Percentiles rank a stretch among this genome's conserved stretches.
Evolutionary conservation across 2,797 vertebrate species (phyloP).

Genomic region (Xiphophorus birchmanni): DNA sequence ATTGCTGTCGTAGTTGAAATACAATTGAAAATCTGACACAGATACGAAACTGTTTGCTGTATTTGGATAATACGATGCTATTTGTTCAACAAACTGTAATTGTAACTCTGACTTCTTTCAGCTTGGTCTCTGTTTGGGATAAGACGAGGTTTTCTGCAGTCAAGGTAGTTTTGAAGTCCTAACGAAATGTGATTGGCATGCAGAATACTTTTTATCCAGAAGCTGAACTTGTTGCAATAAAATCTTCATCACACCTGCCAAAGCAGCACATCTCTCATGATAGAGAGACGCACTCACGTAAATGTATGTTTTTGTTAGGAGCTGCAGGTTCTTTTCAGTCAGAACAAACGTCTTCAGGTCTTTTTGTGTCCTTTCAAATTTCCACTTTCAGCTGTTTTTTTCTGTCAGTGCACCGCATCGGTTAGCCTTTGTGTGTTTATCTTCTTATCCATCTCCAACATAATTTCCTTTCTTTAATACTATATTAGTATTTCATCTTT

Average conservation of each 20-base stretch:
- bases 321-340: background rate
- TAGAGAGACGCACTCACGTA: too few species aligned
- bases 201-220: background rate
- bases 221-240: background rate
- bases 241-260: too few species aligned
- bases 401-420: background rate
- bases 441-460: background rate
- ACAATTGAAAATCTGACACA: background rate
- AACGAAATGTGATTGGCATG: background rate
- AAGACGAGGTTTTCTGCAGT: background rate
- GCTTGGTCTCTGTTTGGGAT: background rate
- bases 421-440: background rate
- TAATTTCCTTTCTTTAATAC: conserved; percentile 23
- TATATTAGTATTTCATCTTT: conserved; percentile 19
- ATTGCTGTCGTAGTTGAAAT: background rate
- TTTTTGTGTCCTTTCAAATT: background rate
- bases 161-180: background rate
- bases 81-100: background rate
- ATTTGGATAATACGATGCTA: background rate
- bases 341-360: background rate
- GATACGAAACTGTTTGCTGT: too few species aligned
- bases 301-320: background rate
- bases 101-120: background rate
- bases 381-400: background rate
- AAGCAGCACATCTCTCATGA: too few species aligned